These are phyloP conservation scores for Crotalus tigris DNA, from an alignment of 2,113 vertebrate genomes.

Conservation along the genomic window DNA sequence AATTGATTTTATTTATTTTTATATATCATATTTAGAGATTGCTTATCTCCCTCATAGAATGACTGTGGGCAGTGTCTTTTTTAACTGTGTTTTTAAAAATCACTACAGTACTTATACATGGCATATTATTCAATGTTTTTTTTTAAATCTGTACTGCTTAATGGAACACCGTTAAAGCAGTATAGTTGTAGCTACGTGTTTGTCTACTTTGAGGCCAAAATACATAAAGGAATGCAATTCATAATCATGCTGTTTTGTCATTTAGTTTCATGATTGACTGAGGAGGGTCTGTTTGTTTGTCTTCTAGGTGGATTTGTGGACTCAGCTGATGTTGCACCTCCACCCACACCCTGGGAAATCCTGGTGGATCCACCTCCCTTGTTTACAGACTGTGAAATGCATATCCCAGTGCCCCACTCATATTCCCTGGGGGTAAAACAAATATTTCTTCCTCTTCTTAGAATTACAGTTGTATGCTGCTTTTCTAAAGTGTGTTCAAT, in stretches of 20 bases:
- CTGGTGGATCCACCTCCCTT: not conserved
- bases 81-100: not conserved
- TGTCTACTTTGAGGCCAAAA: not conserved
- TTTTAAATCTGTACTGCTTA: not conserved
- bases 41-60: not conserved
- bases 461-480: not conserved
- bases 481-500: not conserved
- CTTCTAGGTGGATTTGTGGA: constrained; percentile 6
- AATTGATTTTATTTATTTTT: not conserved
- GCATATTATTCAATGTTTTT: not conserved
- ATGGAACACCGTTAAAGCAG: not conserved
- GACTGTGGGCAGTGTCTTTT: not conserved
- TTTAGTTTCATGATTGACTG: not conserved
- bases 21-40: not conserved
- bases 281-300: not conserved
- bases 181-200: not conserved
- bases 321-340: not conserved
- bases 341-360: not conserved
- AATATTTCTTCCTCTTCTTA: not conserved
- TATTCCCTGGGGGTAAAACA: not conserved
- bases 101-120: not conserved
- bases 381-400: constrained; percentile 1
- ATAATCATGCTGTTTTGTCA: not conserved
- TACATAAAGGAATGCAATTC: not conserved
- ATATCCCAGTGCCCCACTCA: constrained; percentile 6